phyloP scores from a whole-genome alignment of 2,888 invertebrate genomes.

The Sabatieria punctata region DNA sequence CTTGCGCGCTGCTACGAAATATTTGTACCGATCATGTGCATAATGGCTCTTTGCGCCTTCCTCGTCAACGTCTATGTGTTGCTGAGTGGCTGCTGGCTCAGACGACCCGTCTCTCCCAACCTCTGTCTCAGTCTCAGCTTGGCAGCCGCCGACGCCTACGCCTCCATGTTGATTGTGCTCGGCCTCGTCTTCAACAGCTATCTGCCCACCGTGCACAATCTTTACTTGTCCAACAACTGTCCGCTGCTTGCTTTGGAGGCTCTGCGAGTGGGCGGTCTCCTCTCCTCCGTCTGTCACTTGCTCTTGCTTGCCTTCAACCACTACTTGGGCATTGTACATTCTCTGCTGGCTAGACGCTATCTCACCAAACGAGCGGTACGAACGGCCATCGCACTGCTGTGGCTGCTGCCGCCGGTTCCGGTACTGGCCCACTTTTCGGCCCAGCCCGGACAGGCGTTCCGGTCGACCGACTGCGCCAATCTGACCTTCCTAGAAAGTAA shows the following conservation, averaged over 20 bases:
- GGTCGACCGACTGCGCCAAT: not conserved
- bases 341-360: not conserved
- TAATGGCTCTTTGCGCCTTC: conserved; percentile 41
- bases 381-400: not conserved
- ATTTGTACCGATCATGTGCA: conserved; percentile 32
- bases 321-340: conserved; percentile 40
- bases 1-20: too few species aligned
- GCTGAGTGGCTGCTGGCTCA: conserved; percentile 42
- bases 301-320: conserved; percentile 46
- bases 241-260: not conserved
- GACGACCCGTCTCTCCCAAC: conserved; percentile 40
- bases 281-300: not conserved
- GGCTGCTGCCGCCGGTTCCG: not conserved
- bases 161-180: conserved; percentile 44
- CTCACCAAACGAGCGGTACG: not conserved
- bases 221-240: not conserved
- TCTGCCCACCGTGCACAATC: not conserved
- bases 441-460: not conserved
- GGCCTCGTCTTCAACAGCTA: conserved; percentile 39
- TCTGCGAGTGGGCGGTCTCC: not conserved
- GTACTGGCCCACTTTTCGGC: not conserved
- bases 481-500: not conserved
- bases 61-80: conserved; percentile 43
- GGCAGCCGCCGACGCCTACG: conserved; percentile 44
- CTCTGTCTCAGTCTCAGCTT: conserved; percentile 44